A percentile compares a stretch with the other conserved stretches of the same genome.
phyloP scores from a whole-genome alignment of 2,797 vertebrate genomes.

The Bradypodion ventrale region DNA sequence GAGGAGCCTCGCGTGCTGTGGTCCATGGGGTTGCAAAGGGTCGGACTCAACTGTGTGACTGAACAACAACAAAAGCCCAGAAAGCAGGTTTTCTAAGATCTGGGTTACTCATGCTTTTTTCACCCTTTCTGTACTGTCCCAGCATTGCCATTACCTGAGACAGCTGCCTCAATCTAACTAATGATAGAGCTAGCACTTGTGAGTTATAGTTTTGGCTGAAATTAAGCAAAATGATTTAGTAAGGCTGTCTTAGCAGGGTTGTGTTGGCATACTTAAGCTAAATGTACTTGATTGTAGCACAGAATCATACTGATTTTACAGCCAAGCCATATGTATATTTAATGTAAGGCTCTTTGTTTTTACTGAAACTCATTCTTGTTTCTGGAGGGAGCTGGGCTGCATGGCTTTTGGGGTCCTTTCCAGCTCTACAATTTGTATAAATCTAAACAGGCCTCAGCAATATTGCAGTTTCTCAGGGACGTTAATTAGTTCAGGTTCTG shows the following conservation, averaged over 20 bases:
- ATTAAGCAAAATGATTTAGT: background rate
- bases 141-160: background rate
- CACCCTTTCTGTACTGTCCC: background rate
- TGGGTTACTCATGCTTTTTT: background rate
- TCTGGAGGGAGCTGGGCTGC: too few relatives aligned
- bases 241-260: background rate
- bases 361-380: background rate
- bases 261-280: background rate
- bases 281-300: background rate
- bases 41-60: too few relatives aligned
- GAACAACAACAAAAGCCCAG: too few relatives aligned
- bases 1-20: too few relatives aligned
- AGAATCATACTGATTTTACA: background rate
- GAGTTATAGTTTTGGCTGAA: background rate
- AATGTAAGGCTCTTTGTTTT: background rate
- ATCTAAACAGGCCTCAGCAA: background rate
- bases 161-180: background rate
- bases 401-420: too few relatives aligned
- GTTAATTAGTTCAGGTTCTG: constrained; percentile 57
- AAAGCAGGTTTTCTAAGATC: background rate
- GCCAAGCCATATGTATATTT: background rate
- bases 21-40: too few relatives aligned
- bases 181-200: background rate
- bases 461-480: background rate
- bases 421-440: too few relatives aligned